Percentiles rank a stretch among this genome's conserved stretches.
Evolutionary conservation across 2,888 invertebrate species (phyloP).

Genomic region (Bellardia bayeri): DNA sequence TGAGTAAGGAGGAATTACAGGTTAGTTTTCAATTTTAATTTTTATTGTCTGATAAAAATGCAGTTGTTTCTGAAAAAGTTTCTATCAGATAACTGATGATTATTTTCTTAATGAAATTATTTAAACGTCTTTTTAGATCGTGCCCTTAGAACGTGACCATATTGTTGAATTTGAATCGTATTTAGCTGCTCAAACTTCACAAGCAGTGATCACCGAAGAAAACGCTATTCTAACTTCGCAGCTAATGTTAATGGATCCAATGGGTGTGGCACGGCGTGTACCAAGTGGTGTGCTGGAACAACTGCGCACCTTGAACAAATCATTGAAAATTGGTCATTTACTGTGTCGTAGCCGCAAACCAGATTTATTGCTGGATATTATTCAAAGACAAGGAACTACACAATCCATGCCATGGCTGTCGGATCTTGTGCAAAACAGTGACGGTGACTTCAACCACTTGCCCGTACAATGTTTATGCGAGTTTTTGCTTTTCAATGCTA

Average conservation of each 20-base stretch:
- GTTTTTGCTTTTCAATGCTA: slow-evolving; percentile 91
- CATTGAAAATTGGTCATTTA: slow-evolving; percentile 93
- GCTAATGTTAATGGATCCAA: slow-evolving; percentile 93
- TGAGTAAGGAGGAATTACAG: slow-evolving; percentile 88
- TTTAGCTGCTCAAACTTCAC: slow-evolving; percentile 94
- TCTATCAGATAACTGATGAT: no score
- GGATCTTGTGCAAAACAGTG: slow-evolving; percentile 95
- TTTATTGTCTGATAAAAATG: background rate
- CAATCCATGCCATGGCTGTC: slow-evolving; percentile 99
- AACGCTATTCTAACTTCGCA: slow-evolving; percentile 93
- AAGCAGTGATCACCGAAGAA: slow-evolving; percentile 94
- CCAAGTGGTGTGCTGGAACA: slow-evolving; percentile 91
- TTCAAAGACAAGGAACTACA: slow-evolving; percentile 94
- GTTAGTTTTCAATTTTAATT: slow-evolving; percentile 70
- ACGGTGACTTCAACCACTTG: slow-evolving; percentile 90
- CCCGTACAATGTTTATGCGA: slow-evolving; percentile 99
- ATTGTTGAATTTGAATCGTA: slow-evolving; percentile 96
- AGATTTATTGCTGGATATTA: slow-evolving; percentile 95
- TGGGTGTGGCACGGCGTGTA: slow-evolving; percentile 92
- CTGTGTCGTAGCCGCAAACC: slow-evolving; percentile 95
- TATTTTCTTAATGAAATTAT: no score
- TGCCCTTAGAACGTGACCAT: slow-evolving; percentile 89
- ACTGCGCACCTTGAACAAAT: slow-evolving; percentile 90
- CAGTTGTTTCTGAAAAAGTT: no score
- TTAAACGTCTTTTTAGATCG: slow-evolving; percentile 81